These are phyloP conservation scores for Arizona elegans DNA, from an alignment of 2,113 vertebrate species.

Conservation along the genomic window DNA sequence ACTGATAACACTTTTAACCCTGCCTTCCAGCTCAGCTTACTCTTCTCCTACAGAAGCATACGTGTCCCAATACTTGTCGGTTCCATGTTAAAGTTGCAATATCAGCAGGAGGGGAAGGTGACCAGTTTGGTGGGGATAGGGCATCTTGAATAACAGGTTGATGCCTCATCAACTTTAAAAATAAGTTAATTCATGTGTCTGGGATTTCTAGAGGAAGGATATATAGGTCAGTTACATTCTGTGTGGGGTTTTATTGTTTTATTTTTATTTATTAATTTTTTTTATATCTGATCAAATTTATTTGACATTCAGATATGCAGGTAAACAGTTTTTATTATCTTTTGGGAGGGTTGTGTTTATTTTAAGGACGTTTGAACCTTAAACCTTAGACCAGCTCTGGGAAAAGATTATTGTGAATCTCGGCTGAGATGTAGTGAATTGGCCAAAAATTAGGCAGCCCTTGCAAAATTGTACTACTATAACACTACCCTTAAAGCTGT, in stretches of 20 bases:
- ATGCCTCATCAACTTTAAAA: not conserved
- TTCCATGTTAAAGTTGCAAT: not conserved
- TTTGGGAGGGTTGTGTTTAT: not conserved
- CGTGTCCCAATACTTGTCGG: not conserved
- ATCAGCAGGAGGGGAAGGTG: not conserved
- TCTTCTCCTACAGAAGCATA: not conserved
- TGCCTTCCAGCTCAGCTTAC: not conserved
- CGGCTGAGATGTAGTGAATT: not conserved
- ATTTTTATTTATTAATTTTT: not conserved
- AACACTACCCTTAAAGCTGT: not conserved
- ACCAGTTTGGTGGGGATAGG: not conserved
- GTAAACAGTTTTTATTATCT: not conserved
- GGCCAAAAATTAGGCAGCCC: not conserved
- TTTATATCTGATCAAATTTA: not conserved
- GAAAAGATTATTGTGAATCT: not conserved
- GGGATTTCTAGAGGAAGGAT: not conserved
- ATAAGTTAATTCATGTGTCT: not conserved
- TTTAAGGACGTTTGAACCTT: not conserved
- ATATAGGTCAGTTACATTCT: not conserved
- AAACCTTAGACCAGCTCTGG: not conserved
- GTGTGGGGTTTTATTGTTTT: not conserved
- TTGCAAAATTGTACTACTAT: not conserved
- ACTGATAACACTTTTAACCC: not conserved
- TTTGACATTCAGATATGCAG: not conserved
- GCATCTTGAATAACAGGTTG: not conserved